Percentiles rank a stretch among this genome's conserved stretches.
These are phyloP conservation scores for Artibeus jamaicensis DNA, from an alignment of 2,797 vertebrate species.

Conservation along the genomic window DNA sequence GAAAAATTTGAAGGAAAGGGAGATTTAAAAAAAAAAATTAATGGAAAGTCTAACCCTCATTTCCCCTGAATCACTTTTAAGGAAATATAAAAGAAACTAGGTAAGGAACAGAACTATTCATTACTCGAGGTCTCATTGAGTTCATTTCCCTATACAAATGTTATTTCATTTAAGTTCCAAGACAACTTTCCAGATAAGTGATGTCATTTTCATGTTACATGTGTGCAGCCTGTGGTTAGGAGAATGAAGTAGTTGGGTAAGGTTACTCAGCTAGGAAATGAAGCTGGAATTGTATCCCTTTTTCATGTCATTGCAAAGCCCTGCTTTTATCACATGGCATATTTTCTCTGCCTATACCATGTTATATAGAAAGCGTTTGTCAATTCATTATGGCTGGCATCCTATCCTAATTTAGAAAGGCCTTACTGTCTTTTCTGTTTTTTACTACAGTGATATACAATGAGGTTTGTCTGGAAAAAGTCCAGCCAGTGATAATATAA, in stretches of 20 bases:
- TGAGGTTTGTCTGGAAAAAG: background rate
- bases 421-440: background rate
- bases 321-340: background rate
- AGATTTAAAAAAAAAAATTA: background rate
- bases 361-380: background rate
- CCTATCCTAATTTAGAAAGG: background rate
- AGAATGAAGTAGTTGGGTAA: background rate
- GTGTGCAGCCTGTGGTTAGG: background rate
- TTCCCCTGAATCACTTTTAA: background rate
- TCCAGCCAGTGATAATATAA: background rate
- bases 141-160: background rate
- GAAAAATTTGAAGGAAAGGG: background rate
- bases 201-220: background rate
- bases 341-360: background rate
- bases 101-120: background rate
- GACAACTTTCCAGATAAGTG: background rate
- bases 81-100: background rate
- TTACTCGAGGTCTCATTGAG: background rate
- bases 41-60: background rate
- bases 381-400: background rate
- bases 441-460: background rate
- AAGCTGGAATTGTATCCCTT: background rate
- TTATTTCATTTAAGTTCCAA: background rate
- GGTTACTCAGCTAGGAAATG: background rate
- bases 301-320: background rate